phyloP scores from a whole-genome alignment of 1,140 invertebrate species.

The Pseudomyrmex flavicornis region DNA sequence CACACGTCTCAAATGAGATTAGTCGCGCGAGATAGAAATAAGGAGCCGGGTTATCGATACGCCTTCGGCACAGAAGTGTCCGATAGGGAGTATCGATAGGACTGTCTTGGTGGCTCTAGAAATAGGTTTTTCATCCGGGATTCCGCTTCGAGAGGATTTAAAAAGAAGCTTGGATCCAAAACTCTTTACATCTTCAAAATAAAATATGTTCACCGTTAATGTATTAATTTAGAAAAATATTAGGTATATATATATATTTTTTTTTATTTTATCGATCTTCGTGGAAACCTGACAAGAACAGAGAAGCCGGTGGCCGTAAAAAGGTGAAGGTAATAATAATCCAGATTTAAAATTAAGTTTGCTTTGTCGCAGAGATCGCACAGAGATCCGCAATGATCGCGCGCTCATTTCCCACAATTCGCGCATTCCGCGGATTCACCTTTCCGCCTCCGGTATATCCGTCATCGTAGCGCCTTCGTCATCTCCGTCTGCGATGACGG shows the following conservation, averaged over 20 bases:
- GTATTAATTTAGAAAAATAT: too few relatives aligned
- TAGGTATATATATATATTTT: too few relatives aligned
- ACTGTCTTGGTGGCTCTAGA: constrained; percentile 29
- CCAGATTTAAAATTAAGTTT: too few relatives aligned
- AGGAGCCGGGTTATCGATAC: not conserved
- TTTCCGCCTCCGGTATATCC: not conserved
- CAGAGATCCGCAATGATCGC: too few relatives aligned
- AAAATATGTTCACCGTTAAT: not conserved
- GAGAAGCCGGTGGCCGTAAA: too few relatives aligned
- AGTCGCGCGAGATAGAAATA: not conserved
- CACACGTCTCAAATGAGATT: not conserved
- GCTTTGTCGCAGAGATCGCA: too few relatives aligned
- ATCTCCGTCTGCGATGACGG: constrained; percentile 27
- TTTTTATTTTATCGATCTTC: too few relatives aligned
- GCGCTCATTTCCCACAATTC: not conserved
- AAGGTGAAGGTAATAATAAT: too few relatives aligned
- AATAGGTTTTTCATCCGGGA: constrained; percentile 24
- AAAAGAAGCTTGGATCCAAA: too few relatives aligned
- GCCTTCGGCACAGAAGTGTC: not conserved
- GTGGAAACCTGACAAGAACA: too few relatives aligned
- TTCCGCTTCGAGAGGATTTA: not conserved
- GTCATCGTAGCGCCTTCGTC: constrained; percentile 27
- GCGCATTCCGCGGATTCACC: not conserved
- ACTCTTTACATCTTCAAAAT: not conserved
- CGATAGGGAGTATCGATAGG: not conserved